Evolutionary conservation across 2,113 vertebrate genomes (phyloP).

Genomic region (Gambusia holbrooki): DNA sequence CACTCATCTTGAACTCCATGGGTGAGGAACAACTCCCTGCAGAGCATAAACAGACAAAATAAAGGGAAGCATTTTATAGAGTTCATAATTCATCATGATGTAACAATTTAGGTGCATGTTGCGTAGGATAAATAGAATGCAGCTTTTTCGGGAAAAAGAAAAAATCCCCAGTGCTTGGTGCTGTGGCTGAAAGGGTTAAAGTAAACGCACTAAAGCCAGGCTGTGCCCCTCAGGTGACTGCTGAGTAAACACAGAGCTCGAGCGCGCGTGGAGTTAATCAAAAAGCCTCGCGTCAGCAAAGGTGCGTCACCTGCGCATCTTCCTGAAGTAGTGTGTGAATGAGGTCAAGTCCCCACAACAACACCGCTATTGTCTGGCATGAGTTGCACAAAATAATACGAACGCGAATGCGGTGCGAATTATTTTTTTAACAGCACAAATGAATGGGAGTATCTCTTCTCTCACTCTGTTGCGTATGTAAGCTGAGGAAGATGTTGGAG

Average conservation of each 20-base stretch:
- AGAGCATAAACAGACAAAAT: slow-evolving; percentile 34
- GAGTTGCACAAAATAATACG: neutral
- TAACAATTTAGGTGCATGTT: neutral
- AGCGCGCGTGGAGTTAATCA: slow-evolving; percentile 65
- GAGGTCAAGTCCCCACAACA: slow-evolving; percentile 59
- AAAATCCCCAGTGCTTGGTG: neutral
- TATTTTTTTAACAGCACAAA: slow-evolving; percentile 2
- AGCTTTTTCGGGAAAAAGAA: neutral
- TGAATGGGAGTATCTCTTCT: neutral
- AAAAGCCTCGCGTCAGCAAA: slow-evolving; percentile 71
- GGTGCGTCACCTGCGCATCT: slow-evolving; percentile 77
- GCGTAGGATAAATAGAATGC: neutral
- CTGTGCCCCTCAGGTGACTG: slow-evolving; percentile 22
- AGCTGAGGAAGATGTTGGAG: neutral
- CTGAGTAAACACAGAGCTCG: slow-evolving; percentile 52
- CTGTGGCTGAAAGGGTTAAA: slow-evolving; percentile 12
- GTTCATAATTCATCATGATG: slow-evolving; percentile 3
- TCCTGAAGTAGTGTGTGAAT: slow-evolving; percentile 52
- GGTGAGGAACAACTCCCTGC: slow-evolving; percentile 30
- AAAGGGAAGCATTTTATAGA: neutral
- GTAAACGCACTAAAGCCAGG: neutral
- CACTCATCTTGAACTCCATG: slow-evolving; percentile 55
- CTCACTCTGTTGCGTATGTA: neutral
- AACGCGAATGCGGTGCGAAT: neutral
- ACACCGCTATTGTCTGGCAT: slow-evolving; percentile 11